Evolutionary conservation across 2,888 invertebrate species (phyloP).

Genomic region (Pyralis farinalis): DNA sequence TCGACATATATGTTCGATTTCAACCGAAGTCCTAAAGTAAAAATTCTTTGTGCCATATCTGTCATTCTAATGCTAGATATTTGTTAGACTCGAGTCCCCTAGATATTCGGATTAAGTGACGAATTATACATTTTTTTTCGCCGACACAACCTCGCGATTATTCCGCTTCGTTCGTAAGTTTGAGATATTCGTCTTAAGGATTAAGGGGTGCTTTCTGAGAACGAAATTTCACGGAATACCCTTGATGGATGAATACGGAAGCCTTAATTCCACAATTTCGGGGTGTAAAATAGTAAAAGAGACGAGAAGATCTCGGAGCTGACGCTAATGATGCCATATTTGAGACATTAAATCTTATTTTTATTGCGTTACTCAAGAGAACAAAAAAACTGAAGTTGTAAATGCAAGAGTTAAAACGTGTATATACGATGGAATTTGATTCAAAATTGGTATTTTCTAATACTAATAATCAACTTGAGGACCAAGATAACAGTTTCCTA

Average conservation of each 20-base stretch:
- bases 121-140: conserved; percentile 71
- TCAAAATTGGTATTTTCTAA: no score
- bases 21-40: conserved; percentile 8
- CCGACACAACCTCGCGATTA: conserved; percentile 69
- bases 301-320: conserved; percentile 35
- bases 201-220: conserved; percentile 66
- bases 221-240: conserved; percentile 69
- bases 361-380: conserved; percentile 15
- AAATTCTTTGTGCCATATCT: conserved; percentile 31
- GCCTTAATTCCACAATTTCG: conserved; percentile 65
- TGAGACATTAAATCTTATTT: conserved; percentile 24
- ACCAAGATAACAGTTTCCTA: no score
- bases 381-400: no score
- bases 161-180: conserved; percentile 68
- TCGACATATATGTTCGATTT: not conserved
- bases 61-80: conserved; percentile 64
- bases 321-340: conserved; percentile 46
- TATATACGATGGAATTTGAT: no score
- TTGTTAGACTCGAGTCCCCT: conserved; percentile 55
- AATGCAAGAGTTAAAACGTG: no score
- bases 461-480: no score
- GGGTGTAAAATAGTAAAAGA: conserved; percentile 61
- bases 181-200: conserved; percentile 76
- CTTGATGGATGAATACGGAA: conserved; percentile 71
- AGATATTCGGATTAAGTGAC: conserved; percentile 66